These are phyloP conservation scores for Musca domestica DNA, from an alignment of 1,140 invertebrate genomes.

Conservation along the genomic window DNA sequence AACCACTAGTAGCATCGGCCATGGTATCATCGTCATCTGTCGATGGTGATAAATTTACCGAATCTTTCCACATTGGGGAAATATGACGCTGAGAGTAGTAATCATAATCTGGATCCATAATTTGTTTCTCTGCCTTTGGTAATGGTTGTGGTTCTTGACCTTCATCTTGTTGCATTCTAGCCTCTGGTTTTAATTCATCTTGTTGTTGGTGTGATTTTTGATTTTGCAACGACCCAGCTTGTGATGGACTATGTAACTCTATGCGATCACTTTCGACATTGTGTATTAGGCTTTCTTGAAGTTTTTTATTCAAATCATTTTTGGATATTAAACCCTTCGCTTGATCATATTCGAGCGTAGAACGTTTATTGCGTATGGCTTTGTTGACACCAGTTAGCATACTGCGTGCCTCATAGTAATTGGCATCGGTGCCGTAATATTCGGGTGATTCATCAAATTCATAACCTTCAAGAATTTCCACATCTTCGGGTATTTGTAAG, in stretches of 20 bases:
- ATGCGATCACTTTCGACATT: conserved; percentile 25
- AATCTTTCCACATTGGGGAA: conserved; percentile 17
- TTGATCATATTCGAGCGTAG: conserved; percentile 28
- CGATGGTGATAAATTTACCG: background rate
- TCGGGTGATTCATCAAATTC: conserved; percentile 29
- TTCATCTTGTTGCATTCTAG: background rate
- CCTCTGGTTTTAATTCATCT: background rate
- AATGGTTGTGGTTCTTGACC: background rate
- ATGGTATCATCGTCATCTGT: conserved; percentile 26
- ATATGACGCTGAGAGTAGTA: conserved; percentile 26
- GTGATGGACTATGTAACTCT: conserved; percentile 13
- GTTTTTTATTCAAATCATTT: background rate
- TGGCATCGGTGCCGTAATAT: conserved; percentile 25
- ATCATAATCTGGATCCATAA: conserved; percentile 31
- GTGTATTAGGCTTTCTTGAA: conserved; percentile 5
- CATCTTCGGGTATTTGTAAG: conserved; percentile 30
- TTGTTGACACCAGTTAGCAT: conserved; percentile 23
- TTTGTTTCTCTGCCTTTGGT: conserved; percentile 30
- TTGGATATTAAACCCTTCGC: conserved; percentile 18
- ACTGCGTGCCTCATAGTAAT: conserved; percentile 30
- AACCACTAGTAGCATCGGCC: conserved; percentile 30
- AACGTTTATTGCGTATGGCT: conserved; percentile 29
- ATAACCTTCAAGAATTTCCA: conserved; percentile 34
- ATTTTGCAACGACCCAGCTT: too few relatives aligned
- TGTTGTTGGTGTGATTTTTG: background rate